Conservation (phyloP, 2,797 vertebrate genomes). For the Typhlichthys eigenmanni region DNA sequence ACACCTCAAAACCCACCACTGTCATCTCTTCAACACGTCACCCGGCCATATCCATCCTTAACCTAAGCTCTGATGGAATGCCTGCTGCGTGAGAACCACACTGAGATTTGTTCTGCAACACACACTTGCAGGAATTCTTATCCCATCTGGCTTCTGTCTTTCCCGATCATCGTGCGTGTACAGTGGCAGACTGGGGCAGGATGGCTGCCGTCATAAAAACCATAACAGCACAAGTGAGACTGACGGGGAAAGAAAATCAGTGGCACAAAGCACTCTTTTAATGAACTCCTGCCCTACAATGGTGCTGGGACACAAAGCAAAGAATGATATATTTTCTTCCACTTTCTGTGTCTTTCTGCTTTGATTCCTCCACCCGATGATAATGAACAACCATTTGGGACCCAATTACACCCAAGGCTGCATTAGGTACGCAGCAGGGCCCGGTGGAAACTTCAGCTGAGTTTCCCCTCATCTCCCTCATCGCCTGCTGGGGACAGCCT, state of each 20-base stretch:
- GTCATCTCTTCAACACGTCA: conserved; percentile 14
- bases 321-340: conserved; percentile 68
- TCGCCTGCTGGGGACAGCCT: conserved; percentile 71
- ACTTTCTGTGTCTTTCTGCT: conserved; percentile 70
- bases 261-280: conserved; percentile 78
- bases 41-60: conserved; percentile 20
- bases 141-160: conserved; percentile 1
- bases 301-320: conserved; percentile 60
- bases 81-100: conserved; percentile 58
- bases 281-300: conserved; percentile 78
- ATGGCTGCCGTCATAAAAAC: conserved; percentile 72
- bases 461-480: conserved; percentile 50
- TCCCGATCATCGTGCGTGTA: conserved; percentile 38
- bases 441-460: conserved; percentile 76
- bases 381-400: conserved; percentile 85
- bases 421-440: conserved; percentile 74
- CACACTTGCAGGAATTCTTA: conserved; percentile 22
- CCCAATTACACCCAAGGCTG: conserved; percentile 83
- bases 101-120: conserved; percentile 50
- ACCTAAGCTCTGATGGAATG: conserved; percentile 59
- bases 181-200: conserved; percentile 59
- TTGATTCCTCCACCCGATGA: conserved; percentile 62
- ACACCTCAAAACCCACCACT: conserved; percentile 59
- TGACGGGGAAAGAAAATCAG: conserved; percentile 71
- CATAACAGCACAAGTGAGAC: conserved; percentile 76